phyloP scores from a whole-genome alignment of 2,888 invertebrate species.

The Diabrotica balteata region DNA sequence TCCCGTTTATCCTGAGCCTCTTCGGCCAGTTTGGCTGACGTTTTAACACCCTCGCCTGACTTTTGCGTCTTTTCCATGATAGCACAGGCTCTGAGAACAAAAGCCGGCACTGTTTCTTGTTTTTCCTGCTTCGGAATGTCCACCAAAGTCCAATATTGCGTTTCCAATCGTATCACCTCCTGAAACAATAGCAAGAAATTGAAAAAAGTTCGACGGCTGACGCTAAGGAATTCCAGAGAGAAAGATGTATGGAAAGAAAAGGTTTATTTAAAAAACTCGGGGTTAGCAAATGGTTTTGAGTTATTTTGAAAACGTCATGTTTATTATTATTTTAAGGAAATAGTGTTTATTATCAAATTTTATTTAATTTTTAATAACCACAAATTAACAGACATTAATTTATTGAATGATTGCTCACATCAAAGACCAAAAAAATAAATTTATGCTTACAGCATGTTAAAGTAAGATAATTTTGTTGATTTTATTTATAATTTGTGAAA shows the following conservation, averaged over 20 bases:
- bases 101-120: constrained; percentile 90
- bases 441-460: too few relatives aligned
- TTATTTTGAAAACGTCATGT: too few relatives aligned
- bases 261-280: too few relatives aligned
- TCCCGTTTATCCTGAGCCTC: constrained; percentile 86
- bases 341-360: too few relatives aligned
- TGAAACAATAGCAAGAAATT: constrained; percentile 55
- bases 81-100: constrained; percentile 88
- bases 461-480: too few relatives aligned
- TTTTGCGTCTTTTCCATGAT: constrained; percentile 93
- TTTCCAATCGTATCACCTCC: constrained; percentile 91
- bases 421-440: too few relatives aligned
- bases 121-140: constrained; percentile 94
- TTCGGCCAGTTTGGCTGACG: constrained; percentile 82
- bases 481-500: too few relatives aligned
- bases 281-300: too few relatives aligned
- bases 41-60: constrained; percentile 87
- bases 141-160: constrained; percentile 92
- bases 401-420: too few relatives aligned
- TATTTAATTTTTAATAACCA: too few relatives aligned
- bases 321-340: too few relatives aligned
- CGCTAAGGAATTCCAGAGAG: neutral
- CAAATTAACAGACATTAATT: too few relatives aligned
- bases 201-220: neutral
- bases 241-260: neutral